Base-by-base conservation (phyloP, 2,888 invertebrate genomes). In the Iselma pallidipennis region DNA sequence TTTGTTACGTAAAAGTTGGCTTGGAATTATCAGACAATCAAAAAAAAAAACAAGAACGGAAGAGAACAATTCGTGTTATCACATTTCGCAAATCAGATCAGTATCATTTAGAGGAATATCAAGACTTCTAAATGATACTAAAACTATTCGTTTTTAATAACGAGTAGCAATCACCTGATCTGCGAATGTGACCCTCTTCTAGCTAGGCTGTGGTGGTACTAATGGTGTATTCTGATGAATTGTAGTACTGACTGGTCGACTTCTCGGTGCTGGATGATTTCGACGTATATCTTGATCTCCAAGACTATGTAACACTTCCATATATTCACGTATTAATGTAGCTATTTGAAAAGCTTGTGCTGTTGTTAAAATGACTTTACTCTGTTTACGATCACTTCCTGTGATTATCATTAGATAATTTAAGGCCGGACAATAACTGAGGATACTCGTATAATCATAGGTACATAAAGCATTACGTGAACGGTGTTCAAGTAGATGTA, bases 371-470 rank as follows among this genome's bases (percentile, higher is more conserved):
- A 96, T 95, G 64, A 95, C 94, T 84, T 95, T 76, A 79, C 94
- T 95, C 82, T 96, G 95, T 81, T 96, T 96, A 74, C 91, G 87
- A 76, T 92, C 94, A 56, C 91, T 91, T 59, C 95, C 91, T 7
- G 96, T 95, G 75, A 96, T 95, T 68, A 97, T 93, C 90, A 96
- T 92, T 70, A 97, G 85, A 70, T 95, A 95, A 78, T 95, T 94
- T 67, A 94, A 87, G 66, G 95, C 95, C 12, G 96, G 96, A 67
- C 93, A 95, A 82, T 95, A 95, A 75, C 94, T 94, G 70, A 95
- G 84, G 76, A 97, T 91, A 74, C 92, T 92, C 70, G 87, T 88
- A 82, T 95, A 96, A 79, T 95, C 94, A 83, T 95, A 95, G 69
- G 94, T 95, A 80, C 94, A 95, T 1, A 96, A 87, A 33, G 95